phyloP scores from a whole-genome alignment of 2,113 vertebrate species.

The Melanerpes aurifrons region DNA sequence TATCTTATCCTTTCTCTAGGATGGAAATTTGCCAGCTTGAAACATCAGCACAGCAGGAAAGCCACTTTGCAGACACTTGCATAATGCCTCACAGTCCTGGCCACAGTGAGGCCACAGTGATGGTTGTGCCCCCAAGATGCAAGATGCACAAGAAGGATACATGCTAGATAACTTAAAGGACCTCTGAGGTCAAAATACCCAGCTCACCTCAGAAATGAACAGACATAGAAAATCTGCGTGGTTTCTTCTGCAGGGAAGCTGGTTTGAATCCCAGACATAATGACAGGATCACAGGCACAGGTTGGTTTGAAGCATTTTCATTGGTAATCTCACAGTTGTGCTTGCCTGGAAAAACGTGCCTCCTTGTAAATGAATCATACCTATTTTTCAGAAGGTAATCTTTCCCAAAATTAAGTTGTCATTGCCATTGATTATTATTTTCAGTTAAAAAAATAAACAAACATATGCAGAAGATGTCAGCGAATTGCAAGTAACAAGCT shows the following conservation, averaged over 20 bases:
- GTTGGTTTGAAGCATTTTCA: not conserved
- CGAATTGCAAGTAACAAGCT: not conserved
- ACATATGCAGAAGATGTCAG: not conserved
- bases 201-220: not conserved
- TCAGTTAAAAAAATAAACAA: not conserved
- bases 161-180: not conserved
- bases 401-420: not conserved
- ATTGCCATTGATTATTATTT: not conserved
- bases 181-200: not conserved
- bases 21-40: not conserved
- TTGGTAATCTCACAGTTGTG: not conserved
- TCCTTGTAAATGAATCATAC: not conserved
- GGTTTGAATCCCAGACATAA: not conserved
- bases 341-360: not conserved
- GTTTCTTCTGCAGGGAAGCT: not conserved
- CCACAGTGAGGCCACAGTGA: accelerated
- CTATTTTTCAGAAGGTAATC: not conserved
- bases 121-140: not conserved
- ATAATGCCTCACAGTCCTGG: not conserved
- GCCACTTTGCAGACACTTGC: not conserved
- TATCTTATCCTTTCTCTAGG: not conserved
- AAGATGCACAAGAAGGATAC: not conserved
- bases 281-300: not conserved
- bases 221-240: not conserved
- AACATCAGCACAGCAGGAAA: not conserved